Conservation (phyloP, 2,888 invertebrate species). For the Therioaphis trifolii region DNA sequence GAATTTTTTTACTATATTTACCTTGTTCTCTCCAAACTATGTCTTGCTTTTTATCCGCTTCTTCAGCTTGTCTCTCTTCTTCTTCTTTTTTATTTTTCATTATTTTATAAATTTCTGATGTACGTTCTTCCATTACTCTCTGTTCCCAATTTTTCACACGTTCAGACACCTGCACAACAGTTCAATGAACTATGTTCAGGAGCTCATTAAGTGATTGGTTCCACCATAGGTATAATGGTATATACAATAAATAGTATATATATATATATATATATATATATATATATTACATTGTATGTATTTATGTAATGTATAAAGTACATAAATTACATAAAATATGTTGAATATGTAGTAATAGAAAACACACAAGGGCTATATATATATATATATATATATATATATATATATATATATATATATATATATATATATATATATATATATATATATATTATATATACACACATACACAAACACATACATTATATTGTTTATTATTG, state of each 20-base stretch:
- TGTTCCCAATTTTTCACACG: conserved; percentile 78
- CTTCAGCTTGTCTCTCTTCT: conserved; percentile 73
- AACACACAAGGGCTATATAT: too few species aligned
- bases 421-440: background rate
- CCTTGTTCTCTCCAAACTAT: conserved; percentile 77
- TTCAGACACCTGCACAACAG: conserved; percentile 70
- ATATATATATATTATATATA: too few species aligned
- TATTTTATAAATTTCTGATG: conserved; percentile 75
- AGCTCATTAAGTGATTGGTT: conserved; percentile 58
- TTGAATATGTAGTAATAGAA: too few species aligned
- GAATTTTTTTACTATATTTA: conserved; percentile 68
- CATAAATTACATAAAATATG: conserved; percentile 42
- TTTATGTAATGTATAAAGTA: background rate
- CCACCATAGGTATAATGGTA: conserved; percentile 2
- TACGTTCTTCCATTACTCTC: conserved; percentile 75
- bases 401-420: background rate
- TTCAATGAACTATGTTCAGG: conserved; percentile 52
- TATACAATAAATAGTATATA: background rate
- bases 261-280: background rate
- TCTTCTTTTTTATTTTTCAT: conserved; percentile 73
- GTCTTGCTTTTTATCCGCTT: conserved; percentile 74
- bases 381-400: background rate
- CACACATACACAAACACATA: too few species aligned
- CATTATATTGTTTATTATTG: conserved; percentile 9
- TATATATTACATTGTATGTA: background rate